Percentiles rank a stretch among this genome's conserved stretches.
Evolutionary conservation across 2,888 invertebrate genomes (phyloP).

Genomic region (Agriopis marginaria): DNA sequence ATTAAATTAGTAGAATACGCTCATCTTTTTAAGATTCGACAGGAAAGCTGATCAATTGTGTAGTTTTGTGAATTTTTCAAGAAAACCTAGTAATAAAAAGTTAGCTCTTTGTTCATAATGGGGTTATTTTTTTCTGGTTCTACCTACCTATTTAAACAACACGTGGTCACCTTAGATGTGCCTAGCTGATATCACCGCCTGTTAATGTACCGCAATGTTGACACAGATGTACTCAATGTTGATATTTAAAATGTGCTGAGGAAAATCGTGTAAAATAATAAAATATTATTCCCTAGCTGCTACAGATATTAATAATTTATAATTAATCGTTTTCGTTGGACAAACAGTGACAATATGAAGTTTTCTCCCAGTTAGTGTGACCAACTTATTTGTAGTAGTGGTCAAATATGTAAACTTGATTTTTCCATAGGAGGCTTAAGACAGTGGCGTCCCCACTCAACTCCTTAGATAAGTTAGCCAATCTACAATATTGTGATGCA

Average conservation of each 20-base stretch:
- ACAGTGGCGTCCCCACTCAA: not conserved
- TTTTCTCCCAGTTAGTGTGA: not conserved
- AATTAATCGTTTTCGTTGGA: conserved; percentile 1
- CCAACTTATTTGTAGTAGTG: not conserved
- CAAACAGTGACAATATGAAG: not conserved
- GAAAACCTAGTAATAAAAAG: not conserved
- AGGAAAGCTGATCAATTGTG: no score
- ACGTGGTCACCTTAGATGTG: conserved; percentile 17
- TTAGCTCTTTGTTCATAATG: not conserved
- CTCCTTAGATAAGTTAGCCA: not conserved
- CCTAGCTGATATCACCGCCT: conserved; percentile 36
- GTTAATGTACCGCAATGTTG: conserved; percentile 42
- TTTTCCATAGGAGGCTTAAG: not conserved
- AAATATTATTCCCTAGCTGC: conserved; percentile 20
- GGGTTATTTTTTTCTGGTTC: not conserved
- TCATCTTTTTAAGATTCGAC: no score
- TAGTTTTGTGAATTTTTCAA: no score
- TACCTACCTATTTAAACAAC: conserved; percentile 11
- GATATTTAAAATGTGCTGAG: conserved; percentile 29
- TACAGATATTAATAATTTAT: conserved; percentile 1
- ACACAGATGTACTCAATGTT: conserved; percentile 46
- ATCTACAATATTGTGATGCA: conserved; percentile 9
- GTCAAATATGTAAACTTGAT: not conserved
- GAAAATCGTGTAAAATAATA: conserved; percentile 47
- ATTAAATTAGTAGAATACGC: no score